Evolutionary conservation across 2,113 vertebrate genomes (phyloP).

Genomic region (Onychorhynchus coronatus): DNA sequence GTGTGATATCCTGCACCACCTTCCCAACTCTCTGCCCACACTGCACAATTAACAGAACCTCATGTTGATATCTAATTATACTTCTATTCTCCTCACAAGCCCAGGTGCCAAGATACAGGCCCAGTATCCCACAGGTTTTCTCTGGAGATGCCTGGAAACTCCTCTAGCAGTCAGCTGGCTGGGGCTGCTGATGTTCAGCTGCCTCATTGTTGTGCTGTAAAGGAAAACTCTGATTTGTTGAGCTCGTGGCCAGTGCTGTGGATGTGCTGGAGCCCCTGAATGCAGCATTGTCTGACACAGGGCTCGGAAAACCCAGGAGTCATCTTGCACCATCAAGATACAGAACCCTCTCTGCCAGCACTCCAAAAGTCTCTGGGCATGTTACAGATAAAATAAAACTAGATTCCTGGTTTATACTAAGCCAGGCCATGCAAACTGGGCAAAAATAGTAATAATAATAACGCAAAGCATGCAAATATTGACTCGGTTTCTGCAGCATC

Average conservation of each 20-base stretch:
- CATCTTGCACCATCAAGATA: not conserved
- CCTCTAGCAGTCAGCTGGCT: not conserved
- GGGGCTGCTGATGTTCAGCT: not conserved
- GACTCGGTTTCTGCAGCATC: not conserved
- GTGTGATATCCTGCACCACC: not conserved
- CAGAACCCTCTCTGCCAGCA: not conserved
- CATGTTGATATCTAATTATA: not conserved
- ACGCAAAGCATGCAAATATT: not conserved
- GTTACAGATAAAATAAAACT: not conserved
- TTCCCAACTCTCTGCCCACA: not conserved
- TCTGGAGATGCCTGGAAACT: not conserved
- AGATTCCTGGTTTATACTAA: not conserved
- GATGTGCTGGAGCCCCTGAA: not conserved
- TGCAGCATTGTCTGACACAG: conserved; percentile 33
- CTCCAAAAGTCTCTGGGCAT: not conserved
- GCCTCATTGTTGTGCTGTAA: conserved; percentile 29
- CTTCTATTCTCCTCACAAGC: not conserved
- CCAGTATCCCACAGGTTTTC: not conserved
- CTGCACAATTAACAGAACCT: not conserved
- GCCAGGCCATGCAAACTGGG: not conserved
- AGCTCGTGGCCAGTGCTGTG: not conserved
- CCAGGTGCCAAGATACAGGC: not conserved
- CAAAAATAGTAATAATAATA: not conserved
- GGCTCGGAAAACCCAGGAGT: not conserved
- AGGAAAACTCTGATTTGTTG: conserved; percentile 28